These are phyloP conservation scores for Drosophila santomea DNA, from an alignment of 1,140 invertebrate genomes.

Conservation along the genomic window DNA sequence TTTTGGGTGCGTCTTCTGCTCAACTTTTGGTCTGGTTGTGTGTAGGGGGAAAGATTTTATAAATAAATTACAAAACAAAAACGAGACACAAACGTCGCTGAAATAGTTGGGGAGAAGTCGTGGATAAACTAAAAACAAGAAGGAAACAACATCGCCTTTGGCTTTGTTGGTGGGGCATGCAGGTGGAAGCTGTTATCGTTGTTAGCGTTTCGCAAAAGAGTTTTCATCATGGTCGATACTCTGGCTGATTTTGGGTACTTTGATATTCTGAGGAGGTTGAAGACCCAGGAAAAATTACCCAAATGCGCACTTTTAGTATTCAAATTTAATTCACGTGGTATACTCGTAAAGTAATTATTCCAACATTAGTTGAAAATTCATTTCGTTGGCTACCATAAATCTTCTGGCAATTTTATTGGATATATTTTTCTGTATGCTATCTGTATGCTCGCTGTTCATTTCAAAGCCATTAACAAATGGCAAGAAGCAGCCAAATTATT, in stretches of 20 bases:
- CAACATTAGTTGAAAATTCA: neutral
- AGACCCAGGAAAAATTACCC: neutral
- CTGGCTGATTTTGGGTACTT: neutral
- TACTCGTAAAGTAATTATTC: too few species aligned
- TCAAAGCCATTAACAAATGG: slow-evolving; percentile 81
- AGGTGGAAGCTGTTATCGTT: slow-evolving; percentile 73
- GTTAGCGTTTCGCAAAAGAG: slow-evolving; percentile 76
- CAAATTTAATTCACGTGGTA: neutral
- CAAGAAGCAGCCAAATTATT: slow-evolving; percentile 73
- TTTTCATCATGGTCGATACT: slow-evolving; percentile 49
- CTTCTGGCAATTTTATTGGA: slow-evolving; percentile 15
- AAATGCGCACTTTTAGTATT: neutral
- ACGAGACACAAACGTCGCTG: slow-evolving; percentile 33
- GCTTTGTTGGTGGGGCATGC: slow-evolving; percentile 43
- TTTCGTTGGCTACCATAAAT: slow-evolving; percentile 10
- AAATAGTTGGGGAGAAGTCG: slow-evolving; percentile 43
- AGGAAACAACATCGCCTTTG: slow-evolving; percentile 54
- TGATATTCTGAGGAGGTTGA: neutral
- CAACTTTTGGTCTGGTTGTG: slow-evolving; percentile 46
- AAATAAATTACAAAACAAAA: slow-evolving; percentile 71
- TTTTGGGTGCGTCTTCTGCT: slow-evolving; percentile 48
- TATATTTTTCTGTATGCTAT: slow-evolving; percentile 21
- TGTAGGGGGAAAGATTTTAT: slow-evolving; percentile 74
- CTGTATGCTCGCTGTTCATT: slow-evolving; percentile 43
- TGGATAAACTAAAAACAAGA: slow-evolving; percentile 16